Percentiles rank a stretch among this genome's conserved stretches.
These are phyloP conservation scores for Platorchestia sp. DNA, from an alignment of 1,140 invertebrate species.

Conservation along the genomic window DNA sequence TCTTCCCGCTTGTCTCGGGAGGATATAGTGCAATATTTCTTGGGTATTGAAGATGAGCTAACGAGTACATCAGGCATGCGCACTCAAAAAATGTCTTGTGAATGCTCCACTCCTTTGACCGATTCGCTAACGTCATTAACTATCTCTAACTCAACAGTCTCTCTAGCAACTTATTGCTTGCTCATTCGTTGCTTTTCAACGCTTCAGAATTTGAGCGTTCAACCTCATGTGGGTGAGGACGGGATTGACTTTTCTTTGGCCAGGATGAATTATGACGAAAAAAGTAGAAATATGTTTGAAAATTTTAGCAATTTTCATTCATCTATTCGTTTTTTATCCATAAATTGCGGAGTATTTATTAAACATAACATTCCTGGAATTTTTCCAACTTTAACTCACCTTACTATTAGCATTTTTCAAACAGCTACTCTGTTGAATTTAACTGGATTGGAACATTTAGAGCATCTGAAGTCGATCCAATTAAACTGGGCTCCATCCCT, in stretches of 20 bases:
- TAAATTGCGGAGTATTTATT: background rate
- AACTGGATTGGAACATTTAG: background rate
- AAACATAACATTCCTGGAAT: background rate
- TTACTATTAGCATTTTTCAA: background rate
- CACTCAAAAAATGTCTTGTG: background rate
- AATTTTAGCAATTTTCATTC: background rate
- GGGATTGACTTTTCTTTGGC: background rate
- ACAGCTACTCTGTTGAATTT: background rate
- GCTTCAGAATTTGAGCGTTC: background rate
- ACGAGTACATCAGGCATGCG: background rate
- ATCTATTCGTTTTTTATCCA: background rate
- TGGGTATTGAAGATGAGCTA: background rate
- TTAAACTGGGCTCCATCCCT: constrained; percentile 7
- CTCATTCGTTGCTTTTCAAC: background rate
- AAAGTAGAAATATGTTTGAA: background rate
- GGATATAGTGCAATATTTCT: background rate
- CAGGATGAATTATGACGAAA: background rate
- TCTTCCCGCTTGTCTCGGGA: background rate
- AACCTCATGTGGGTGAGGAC: background rate
- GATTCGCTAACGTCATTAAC: background rate
- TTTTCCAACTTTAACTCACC: background rate
- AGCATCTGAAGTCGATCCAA: background rate
- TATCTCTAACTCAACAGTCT: constrained; percentile 33
- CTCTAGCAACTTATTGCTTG: background rate
- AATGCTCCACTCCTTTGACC: background rate